Percentiles rank a stretch among this genome's conserved stretches.
Conservation (phyloP, 2,113 vertebrate genomes). For the Corythornis vintsioides region DNA sequence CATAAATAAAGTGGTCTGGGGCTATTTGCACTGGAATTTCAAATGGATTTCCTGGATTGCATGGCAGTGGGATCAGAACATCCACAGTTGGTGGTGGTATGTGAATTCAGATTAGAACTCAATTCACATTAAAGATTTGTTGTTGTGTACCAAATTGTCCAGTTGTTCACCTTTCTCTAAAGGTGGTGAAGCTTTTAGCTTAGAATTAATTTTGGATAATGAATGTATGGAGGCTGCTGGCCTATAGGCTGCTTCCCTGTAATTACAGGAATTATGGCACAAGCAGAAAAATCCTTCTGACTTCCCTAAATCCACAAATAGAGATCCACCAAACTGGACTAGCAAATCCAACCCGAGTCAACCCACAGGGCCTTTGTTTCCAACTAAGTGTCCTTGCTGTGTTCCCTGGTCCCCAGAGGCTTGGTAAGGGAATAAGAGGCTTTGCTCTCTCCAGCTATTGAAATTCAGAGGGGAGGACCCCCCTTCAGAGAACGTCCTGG, state of each 20-base stretch:
- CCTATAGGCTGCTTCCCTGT: neutral
- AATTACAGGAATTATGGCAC: neutral
- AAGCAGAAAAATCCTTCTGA: neutral
- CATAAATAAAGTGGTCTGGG: conserved; percentile 1
- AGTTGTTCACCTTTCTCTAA: neutral
- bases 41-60: neutral
- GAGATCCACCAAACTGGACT: neutral
- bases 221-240: neutral
- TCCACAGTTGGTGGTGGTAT: neutral
- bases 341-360: conserved; percentile 13
- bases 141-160: neutral
- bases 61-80: conserved; percentile 8
- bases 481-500: neutral
- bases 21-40: conserved; percentile 20
- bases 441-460: conserved; percentile 54
- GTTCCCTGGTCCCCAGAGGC: conserved; percentile 29
- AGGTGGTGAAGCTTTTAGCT: neutral
- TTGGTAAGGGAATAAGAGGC: conserved; percentile 18
- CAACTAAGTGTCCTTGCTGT: conserved; percentile 17
- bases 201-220: neutral
- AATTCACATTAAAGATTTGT: neutral
- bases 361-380: conserved; percentile 14
- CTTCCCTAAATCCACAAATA: neutral
- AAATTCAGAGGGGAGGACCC: conserved; percentile 37
- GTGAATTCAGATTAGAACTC: neutral